These are phyloP conservation scores for Albula goreensis DNA, from an alignment of 2,113 vertebrate genomes.

Conservation along the genomic window DNA sequence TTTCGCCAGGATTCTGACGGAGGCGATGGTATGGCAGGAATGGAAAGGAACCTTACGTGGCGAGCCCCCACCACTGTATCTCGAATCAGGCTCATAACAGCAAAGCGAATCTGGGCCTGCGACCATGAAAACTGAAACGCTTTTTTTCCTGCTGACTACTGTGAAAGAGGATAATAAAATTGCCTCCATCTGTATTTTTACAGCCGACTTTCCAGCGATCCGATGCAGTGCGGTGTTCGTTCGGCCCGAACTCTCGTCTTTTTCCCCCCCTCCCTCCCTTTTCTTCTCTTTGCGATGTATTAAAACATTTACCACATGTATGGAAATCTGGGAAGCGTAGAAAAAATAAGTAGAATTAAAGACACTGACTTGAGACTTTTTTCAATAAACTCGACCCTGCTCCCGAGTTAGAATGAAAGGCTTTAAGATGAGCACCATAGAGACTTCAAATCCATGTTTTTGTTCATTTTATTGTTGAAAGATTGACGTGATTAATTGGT, in stretches of 20 bases:
- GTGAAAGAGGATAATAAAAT: conserved; percentile 68
- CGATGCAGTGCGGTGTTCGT: conserved; percentile 28
- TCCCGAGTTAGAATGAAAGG: neutral
- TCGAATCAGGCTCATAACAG: conserved; percentile 31
- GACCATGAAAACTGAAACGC: conserved; percentile 19
- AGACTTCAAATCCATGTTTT: neutral
- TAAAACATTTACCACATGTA: conserved; percentile 19
- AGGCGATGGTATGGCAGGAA: conserved; percentile 15
- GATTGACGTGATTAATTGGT: neutral
- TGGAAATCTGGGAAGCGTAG: conserved; percentile 3
- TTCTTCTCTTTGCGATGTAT: neutral
- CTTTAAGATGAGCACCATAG: neutral
- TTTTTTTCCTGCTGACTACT: conserved; percentile 63
- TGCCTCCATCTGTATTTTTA: conserved; percentile 65
- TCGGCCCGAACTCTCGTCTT: neutral
- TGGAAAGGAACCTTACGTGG: neutral
- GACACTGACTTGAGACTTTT: neutral
- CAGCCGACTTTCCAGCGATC: conserved; percentile 59
- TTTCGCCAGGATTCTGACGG: neutral
- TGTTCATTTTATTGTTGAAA: neutral
- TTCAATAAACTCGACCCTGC: neutral
- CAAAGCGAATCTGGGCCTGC: neutral
- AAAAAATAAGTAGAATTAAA: neutral
- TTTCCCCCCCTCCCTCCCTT: neutral
- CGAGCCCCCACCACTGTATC: neutral